phyloP scores from a whole-genome alignment of 1,140 invertebrate genomes.

The Holotrichia oblita region DNA sequence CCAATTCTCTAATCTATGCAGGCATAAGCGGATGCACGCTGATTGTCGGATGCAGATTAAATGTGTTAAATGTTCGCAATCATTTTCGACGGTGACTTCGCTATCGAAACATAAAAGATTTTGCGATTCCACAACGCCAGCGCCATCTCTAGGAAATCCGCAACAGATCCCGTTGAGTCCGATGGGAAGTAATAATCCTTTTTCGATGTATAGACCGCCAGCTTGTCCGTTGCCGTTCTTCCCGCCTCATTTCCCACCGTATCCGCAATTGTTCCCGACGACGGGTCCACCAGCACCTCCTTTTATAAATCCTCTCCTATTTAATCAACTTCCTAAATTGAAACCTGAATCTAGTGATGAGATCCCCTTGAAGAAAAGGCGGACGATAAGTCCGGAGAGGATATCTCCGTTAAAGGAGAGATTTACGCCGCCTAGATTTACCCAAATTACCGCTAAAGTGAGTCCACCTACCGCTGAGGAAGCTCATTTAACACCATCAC shows the following conservation, averaged over 20 bases:
- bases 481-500: conserved; percentile 71
- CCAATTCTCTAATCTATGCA: conserved; percentile 99
- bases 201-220: conserved; percentile 72
- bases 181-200: conserved; percentile 69
- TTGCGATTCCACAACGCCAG: conserved; percentile 73
- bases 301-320: conserved; percentile 66
- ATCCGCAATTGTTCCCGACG: conserved; percentile 69
- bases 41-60: conserved; percentile 89
- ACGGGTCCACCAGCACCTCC: conserved; percentile 57
- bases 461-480: conserved; percentile 74
- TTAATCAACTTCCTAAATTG: conserved; percentile 60
- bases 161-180: conserved; percentile 62
- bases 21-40: conserved; percentile 98
- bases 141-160: conserved; percentile 64
- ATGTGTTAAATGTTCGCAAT: conserved; percentile 91
- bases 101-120: conserved; percentile 86
- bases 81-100: conserved; percentile 88
- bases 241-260: conserved; percentile 62
- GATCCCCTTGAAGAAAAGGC: conserved; percentile 54
- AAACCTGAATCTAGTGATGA: conserved; percentile 56
- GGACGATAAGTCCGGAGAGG: conserved; percentile 52
- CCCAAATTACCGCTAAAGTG: conserved; percentile 64
- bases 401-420: conserved; percentile 58
- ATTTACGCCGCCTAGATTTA: conserved; percentile 62
- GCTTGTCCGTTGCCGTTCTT: conserved; percentile 64